phyloP scores from a whole-genome alignment of 1,140 invertebrate genomes.

The Araneus ventricosus region DNA sequence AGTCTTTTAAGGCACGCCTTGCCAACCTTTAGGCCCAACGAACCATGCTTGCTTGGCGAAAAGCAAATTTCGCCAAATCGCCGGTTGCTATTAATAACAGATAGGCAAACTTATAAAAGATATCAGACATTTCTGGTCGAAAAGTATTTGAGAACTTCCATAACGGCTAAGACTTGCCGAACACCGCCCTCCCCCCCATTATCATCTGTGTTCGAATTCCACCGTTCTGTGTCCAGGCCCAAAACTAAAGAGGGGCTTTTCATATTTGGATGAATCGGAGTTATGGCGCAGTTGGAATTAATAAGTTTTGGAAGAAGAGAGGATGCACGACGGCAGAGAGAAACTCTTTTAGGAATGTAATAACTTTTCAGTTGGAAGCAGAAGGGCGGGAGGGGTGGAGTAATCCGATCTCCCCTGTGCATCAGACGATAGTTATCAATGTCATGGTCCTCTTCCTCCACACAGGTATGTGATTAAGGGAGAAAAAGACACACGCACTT shows the following conservation, averaged over 20 bases:
- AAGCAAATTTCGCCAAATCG: constrained; percentile 58
- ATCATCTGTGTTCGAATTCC: constrained; percentile 15
- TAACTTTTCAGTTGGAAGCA: constrained; percentile 55
- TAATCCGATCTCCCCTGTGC: constrained; percentile 46
- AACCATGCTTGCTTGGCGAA: background rate
- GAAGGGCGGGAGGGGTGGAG: background rate
- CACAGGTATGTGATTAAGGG: constrained; percentile 14
- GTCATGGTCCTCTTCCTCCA: constrained; percentile 31
- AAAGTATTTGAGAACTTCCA: constrained; percentile 54
- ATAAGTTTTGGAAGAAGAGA: constrained; percentile 66
- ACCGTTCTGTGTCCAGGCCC: background rate
- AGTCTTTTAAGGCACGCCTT: background rate
- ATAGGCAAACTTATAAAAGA: constrained; percentile 50
- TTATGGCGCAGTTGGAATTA: constrained; percentile 66
- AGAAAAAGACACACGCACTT: constrained; percentile 4
- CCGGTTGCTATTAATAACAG: constrained; percentile 67
- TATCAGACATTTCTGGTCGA: constrained; percentile 24
- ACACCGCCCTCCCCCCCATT: background rate
- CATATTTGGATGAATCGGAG: constrained; percentile 64
- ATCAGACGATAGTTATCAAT: constrained; percentile 39
- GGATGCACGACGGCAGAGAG: background rate
- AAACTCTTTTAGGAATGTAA: constrained; percentile 67
- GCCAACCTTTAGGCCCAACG: background rate
- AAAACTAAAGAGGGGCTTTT: constrained; percentile 37
- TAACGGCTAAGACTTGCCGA: background rate